These are phyloP conservation scores for Cyphomyrus discorhynchus DNA, from an alignment of 2,113 vertebrate species.

Conservation along the genomic window DNA sequence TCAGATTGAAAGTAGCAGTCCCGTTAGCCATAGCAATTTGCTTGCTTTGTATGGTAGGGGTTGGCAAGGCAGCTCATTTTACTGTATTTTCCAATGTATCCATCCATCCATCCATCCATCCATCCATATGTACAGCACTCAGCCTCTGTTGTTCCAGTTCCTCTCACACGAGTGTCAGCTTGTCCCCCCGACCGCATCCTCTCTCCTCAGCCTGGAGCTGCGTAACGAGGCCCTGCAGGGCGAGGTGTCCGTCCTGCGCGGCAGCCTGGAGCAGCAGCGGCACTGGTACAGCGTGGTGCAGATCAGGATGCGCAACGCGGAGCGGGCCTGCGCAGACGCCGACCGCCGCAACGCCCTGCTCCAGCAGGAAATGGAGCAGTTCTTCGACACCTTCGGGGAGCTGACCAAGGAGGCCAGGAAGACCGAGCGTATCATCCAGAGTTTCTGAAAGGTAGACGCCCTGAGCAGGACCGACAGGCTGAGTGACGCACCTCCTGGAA, in stretches of 20 bases:
- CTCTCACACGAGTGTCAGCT: neutral
- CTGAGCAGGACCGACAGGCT: neutral
- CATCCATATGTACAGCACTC: neutral
- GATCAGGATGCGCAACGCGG: constrained; percentile 56
- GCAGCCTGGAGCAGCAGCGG: constrained; percentile 60
- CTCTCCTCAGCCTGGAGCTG: constrained; percentile 59
- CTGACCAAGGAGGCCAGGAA: constrained; percentile 62
- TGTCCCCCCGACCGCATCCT: neutral
- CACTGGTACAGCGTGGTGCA: constrained; percentile 54
- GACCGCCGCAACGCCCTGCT: constrained; percentile 61
- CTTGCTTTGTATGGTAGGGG: neutral
- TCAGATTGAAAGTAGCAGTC: neutral
- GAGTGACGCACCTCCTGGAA: neutral
- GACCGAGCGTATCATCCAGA: constrained; percentile 47
- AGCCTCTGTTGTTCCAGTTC: neutral
- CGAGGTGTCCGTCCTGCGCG: constrained; percentile 50
- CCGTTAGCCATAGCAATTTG: neutral
- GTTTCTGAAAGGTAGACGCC: constrained; percentile 39
- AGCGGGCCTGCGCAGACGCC: constrained; percentile 54
- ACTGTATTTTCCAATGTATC: neutral
- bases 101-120: neutral
- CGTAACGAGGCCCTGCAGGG: constrained; percentile 58
- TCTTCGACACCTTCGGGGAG: constrained; percentile 69
- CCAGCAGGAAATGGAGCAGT: constrained; percentile 70
- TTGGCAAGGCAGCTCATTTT: neutral